phyloP scores from a whole-genome alignment of 2,888 invertebrate genomes.

The Sipunculus nudus region DNA sequence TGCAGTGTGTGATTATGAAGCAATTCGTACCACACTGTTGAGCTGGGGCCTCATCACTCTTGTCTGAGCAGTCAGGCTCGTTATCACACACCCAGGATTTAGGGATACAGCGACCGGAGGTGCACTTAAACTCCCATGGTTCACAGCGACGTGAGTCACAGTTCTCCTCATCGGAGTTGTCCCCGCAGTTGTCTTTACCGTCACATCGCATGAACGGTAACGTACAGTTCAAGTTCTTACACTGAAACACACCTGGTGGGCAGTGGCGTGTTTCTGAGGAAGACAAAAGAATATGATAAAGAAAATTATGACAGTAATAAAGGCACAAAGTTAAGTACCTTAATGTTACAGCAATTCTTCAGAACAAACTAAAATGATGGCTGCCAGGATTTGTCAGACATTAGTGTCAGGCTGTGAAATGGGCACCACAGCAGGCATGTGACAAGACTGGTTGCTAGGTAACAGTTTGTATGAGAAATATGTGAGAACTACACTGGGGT shows the following conservation, averaged over 20 bases:
- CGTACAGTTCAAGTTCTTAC: slow-evolving; percentile 60
- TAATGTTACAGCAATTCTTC: not conserved
- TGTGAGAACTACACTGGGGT: too few species aligned
- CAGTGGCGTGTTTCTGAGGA: slow-evolving; percentile 55
- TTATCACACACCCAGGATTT: slow-evolving; percentile 59
- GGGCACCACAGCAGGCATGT: too few species aligned
- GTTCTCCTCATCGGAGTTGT: slow-evolving; percentile 68
- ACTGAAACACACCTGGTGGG: slow-evolving; percentile 64
- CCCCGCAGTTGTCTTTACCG: slow-evolving; percentile 95
- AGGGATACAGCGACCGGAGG: slow-evolving; percentile 75
- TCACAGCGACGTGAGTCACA: slow-evolving; percentile 55
- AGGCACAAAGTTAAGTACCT: not conserved
- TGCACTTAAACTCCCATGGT: slow-evolving; percentile 85
- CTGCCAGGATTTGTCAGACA: too few species aligned
- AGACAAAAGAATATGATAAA: not conserved
- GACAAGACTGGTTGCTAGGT: too few species aligned
- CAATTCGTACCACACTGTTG: slow-evolving; percentile 35
- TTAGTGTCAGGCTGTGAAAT: too few species aligned
- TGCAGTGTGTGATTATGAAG: too few species aligned
- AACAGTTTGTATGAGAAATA: too few species aligned
- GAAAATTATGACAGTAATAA: not conserved
- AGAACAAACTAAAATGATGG: not conserved
- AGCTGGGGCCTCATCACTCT: slow-evolving; percentile 52
- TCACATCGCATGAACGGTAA: slow-evolving; percentile 76
- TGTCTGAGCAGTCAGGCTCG: slow-evolving; percentile 60